Evolutionary conservation across 2,113 vertebrate genomes (phyloP).

Genomic region (Hyaena hyaena): DNA sequence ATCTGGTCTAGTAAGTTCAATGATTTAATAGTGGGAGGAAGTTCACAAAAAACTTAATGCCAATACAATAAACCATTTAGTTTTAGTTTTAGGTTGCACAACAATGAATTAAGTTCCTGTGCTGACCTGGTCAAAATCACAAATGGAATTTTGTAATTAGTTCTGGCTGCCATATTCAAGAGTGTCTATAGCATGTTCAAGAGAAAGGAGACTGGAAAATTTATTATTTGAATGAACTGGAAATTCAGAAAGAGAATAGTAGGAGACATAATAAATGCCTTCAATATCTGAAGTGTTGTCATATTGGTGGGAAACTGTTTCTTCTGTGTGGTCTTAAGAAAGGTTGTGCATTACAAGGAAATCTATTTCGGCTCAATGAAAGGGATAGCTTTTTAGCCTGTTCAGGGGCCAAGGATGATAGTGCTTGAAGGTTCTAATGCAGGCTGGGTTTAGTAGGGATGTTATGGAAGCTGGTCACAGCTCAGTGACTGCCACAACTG

Average conservation of each 20-base stretch:
- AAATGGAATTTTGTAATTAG: neutral
- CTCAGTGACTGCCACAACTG: rapidly evolving
- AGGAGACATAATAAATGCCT: neutral
- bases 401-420: rapidly evolving
- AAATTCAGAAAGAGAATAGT: neutral
- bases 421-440: neutral
- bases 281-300: neutral
- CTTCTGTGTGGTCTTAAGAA: neutral
- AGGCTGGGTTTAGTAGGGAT: neutral
- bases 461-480: too few species aligned
- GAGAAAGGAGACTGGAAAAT: neutral
- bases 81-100: neutral
- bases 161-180: neutral
- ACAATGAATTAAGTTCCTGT: neutral
- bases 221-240: neutral
- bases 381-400: neutral
- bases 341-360: neutral
- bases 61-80: neutral
- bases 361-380: neutral
- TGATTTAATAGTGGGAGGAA: neutral
- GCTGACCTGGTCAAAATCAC: neutral
- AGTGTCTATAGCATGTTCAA: neutral
- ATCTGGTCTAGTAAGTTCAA: neutral
- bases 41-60: neutral
- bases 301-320: neutral